A percentile compares a stretch with the other conserved stretches of the same genome.
phyloP scores from a whole-genome alignment of 2,797 vertebrate genomes.

The Scolopax rusticola region DNA sequence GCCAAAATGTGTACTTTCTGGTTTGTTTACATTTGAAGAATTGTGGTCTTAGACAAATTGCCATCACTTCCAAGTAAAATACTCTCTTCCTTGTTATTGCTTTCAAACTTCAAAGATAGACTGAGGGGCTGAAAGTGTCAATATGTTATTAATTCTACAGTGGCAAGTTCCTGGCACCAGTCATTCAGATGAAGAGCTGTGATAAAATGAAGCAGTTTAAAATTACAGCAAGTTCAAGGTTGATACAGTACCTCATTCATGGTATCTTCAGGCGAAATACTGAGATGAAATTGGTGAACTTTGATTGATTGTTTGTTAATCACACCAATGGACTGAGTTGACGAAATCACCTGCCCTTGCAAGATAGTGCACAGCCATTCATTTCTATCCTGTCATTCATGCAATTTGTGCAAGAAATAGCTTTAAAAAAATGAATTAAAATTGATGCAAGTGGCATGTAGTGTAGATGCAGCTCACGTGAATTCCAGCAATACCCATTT shows the following conservation, averaged over 20 bases:
- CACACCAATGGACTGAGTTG: background rate
- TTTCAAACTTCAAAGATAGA: slow-evolving; percentile 35
- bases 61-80: slow-evolving; percentile 19
- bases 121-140: slow-evolving; percentile 39
- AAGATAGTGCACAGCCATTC: background rate
- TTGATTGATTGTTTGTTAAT: slow-evolving; percentile 42
- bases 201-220: slow-evolving; percentile 61
- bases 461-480: background rate
- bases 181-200: slow-evolving; percentile 58
- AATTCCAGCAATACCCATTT: slow-evolving; percentile 25
- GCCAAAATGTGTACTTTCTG: background rate
- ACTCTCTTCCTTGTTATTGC: slow-evolving; percentile 20
- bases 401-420: background rate
- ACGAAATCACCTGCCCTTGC: background rate
- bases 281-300: slow-evolving; percentile 31
- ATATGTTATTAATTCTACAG: slow-evolving; percentile 64
- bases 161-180: slow-evolving; percentile 56
- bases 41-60: background rate
- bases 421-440: slow-evolving; percentile 18
- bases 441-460: background rate
- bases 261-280: background rate
- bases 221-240: slow-evolving; percentile 44
- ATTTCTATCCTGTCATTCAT: background rate
- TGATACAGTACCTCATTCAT: slow-evolving; percentile 1
- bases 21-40: slow-evolving; percentile 23